Conservation (phyloP, 2,113 vertebrate genomes). For the Amblyornis subalaris region DNA sequence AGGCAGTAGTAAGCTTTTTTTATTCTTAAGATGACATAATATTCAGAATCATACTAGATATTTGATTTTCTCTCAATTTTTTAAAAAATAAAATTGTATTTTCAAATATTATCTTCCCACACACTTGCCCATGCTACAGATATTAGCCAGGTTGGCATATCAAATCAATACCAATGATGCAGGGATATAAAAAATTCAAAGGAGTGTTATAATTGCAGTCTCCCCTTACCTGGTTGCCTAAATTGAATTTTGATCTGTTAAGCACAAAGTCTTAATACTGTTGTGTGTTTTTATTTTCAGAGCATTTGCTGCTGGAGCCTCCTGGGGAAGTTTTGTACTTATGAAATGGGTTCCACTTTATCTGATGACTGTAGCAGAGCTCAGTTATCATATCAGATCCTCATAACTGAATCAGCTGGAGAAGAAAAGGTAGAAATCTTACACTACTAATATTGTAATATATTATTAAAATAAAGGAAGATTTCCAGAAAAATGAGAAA, state of each 20-base stretch:
- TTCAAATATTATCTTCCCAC: not conserved
- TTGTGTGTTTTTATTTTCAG: not conserved
- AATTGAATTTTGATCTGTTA: not conserved
- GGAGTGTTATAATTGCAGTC: not conserved
- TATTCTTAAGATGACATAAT: not conserved
- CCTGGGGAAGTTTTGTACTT: not conserved
- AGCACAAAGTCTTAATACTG: not conserved
- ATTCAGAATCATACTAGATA: not conserved
- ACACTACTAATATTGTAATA: not conserved
- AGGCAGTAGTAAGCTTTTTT: not conserved
- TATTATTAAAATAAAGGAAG: not conserved
- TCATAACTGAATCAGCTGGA: not conserved
- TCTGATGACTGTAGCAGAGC: not conserved
- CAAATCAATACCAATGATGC: not conserved
- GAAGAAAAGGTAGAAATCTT: not conserved
- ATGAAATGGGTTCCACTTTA: not conserved
- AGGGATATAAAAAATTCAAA: not conserved
- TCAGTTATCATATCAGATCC: not conserved
- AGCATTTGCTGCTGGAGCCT: not conserved
- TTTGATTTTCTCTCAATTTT: fast-evolving
- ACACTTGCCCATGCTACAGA: not conserved
- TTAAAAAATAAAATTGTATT: not conserved
- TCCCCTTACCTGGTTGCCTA: not conserved
- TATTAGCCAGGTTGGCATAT: not conserved
- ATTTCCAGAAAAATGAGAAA: not conserved